Conservation (phyloP, 2,113 vertebrate species). For the Catagonus wagneri region DNA sequence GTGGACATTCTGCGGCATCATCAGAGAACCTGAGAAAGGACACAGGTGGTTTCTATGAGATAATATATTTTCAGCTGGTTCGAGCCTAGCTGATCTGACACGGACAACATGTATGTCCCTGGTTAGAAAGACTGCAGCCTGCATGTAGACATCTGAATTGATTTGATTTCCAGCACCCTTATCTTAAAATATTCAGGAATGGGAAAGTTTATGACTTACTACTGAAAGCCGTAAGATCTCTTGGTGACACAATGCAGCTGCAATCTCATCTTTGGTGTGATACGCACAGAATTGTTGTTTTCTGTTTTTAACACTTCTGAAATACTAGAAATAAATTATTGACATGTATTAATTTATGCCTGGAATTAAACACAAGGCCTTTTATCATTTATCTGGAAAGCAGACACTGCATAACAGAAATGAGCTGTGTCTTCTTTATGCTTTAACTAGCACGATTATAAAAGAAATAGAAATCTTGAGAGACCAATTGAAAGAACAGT, state of each 20-base stretch:
- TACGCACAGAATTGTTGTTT: neutral
- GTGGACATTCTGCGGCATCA: conserved; percentile 34
- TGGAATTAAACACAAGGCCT: neutral
- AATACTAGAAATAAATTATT: neutral
- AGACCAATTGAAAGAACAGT: neutral
- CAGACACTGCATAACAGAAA: neutral
- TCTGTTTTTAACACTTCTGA: neutral
- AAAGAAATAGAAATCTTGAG: neutral
- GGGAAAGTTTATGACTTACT: conserved; percentile 93
- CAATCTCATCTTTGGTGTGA: conserved; percentile 76
- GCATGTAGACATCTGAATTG: conserved; percentile 88
- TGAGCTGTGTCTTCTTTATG: neutral
- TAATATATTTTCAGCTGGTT: conserved; percentile 88
- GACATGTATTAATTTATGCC: neutral
- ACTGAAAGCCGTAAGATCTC: conserved; percentile 89
- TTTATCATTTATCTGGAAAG: neutral
- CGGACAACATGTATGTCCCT: conserved; percentile 83
- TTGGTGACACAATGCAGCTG: conserved; percentile 86
- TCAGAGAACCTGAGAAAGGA: conserved; percentile 71
- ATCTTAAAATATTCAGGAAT: conserved; percentile 92
- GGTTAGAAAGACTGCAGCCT: conserved; percentile 86
- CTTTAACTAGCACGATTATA: neutral
- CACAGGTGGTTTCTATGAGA: conserved; percentile 73
- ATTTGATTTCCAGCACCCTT: conserved; percentile 91
- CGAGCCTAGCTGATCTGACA: conserved; percentile 87